phyloP scores from a whole-genome alignment of 2,113 vertebrate genomes.

The Thamnophis sirtalis region DNA sequence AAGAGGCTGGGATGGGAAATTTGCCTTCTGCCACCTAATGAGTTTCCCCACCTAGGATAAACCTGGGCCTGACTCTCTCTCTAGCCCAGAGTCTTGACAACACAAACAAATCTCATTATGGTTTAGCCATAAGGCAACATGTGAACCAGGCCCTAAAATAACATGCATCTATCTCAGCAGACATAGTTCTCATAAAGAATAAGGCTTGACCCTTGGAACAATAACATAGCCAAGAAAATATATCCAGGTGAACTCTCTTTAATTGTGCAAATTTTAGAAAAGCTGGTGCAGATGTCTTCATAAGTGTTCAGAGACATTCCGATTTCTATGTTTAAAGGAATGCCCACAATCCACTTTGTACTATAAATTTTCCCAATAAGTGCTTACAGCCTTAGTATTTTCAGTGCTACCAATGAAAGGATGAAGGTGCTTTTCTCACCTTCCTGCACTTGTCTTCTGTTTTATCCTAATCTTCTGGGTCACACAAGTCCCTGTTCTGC shows the following conservation, averaged over 20 bases:
- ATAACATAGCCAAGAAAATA: neutral
- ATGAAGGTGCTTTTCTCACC: neutral
- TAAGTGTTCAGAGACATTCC: neutral
- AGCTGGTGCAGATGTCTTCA: no score
- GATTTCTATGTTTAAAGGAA: neutral
- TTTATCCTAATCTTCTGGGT: neutral
- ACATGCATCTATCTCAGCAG: neutral
- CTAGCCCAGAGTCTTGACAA: neutral
- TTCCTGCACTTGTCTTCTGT: neutral
- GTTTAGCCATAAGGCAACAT: neutral
- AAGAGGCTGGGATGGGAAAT: neutral
- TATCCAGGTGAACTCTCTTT: neutral
- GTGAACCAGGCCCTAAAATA: neutral
- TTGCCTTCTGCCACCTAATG: neutral
- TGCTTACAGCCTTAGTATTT: neutral
- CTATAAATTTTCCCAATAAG: neutral
- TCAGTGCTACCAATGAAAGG: neutral
- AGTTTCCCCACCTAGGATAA: neutral
- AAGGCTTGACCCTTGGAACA: neutral
- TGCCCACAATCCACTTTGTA: neutral
- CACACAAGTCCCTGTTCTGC: neutral
- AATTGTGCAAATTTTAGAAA: neutral
- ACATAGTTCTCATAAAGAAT: neutral
- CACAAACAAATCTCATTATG: neutral
- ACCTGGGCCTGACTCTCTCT: neutral